phyloP scores from a whole-genome alignment of 2,797 vertebrate genomes.

The Alauda arvensis region DNA sequence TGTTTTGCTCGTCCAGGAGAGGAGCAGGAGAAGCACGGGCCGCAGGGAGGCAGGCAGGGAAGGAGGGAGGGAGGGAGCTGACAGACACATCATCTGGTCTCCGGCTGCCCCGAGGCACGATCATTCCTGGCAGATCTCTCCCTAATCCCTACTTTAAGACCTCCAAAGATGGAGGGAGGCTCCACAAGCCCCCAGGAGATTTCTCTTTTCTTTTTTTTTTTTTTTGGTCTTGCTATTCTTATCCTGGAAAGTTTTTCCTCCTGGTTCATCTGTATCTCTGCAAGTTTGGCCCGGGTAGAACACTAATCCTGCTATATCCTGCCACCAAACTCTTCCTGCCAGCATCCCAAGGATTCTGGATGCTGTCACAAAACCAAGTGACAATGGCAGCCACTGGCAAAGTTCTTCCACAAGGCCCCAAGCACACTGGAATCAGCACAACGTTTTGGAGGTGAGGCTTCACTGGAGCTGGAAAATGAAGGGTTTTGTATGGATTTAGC shows the following conservation, averaged over 20 bases:
- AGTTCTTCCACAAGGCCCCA: background rate
- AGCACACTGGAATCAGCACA: fast-evolving
- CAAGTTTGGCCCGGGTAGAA: background rate
- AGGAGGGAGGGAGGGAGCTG: background rate
- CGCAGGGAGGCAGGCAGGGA: background rate
- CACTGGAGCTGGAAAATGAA: background rate
- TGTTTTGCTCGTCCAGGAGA: background rate
- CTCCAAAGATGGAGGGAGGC: slow-evolving; percentile 16
- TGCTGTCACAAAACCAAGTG: background rate
- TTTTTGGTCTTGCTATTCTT: background rate
- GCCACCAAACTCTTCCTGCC: background rate
- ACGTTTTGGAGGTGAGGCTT: background rate
- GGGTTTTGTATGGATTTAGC: background rate
- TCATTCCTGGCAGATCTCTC: slow-evolving; percentile 5
- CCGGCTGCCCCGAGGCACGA: background rate
- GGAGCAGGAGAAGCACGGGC: background rate
- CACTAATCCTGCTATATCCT: fast-evolving
- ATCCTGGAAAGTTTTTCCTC: background rate
- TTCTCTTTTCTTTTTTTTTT: too few species aligned
- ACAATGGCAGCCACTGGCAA: fast-evolving
- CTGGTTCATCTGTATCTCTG: background rate
- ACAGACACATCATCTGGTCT: slow-evolving; percentile 3
- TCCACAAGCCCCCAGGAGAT: background rate
- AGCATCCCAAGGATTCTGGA: background rate
- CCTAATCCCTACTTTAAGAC: background rate